These are phyloP conservation scores for Netta rufina DNA, from an alignment of 2,797 vertebrate genomes.

Conservation along the genomic window DNA sequence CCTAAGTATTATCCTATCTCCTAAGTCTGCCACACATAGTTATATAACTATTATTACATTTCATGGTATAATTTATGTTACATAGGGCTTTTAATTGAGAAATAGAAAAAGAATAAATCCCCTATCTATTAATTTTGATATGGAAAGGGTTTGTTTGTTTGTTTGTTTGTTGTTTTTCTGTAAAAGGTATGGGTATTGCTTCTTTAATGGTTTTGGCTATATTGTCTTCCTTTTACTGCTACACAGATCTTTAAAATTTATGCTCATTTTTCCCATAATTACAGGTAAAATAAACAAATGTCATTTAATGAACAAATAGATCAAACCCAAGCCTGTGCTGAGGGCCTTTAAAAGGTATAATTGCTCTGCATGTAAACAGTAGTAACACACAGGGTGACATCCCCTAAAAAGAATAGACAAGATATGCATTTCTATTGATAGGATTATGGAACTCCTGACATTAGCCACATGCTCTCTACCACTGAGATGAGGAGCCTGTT, in stretches of 20 bases:
- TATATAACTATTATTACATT: neutral
- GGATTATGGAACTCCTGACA: neutral
- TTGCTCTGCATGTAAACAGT: neutral
- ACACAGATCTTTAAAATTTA: neutral
- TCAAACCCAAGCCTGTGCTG: neutral
- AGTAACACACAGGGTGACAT: neutral
- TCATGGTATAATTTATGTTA: neutral
- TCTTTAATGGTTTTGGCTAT: neutral
- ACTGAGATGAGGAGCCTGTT: neutral
- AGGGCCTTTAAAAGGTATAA: neutral
- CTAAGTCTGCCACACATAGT: neutral
- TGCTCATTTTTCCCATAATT: neutral
- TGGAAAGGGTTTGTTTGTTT: neutral
- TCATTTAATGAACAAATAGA: neutral
- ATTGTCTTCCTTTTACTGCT: neutral
- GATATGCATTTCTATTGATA: neutral
- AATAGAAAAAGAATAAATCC: neutral
- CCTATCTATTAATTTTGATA: neutral
- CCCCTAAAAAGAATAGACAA: neutral
- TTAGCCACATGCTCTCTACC: neutral
- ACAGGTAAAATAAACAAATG: neutral
- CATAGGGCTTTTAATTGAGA: neutral
- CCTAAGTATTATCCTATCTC: neutral
- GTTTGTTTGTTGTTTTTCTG: neutral
- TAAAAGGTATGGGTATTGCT: neutral